Evolutionary conservation across 2,888 invertebrate genomes (phyloP), one percentile per base, ranked within the genome.

Genomic region (Noctua comes): DNA sequence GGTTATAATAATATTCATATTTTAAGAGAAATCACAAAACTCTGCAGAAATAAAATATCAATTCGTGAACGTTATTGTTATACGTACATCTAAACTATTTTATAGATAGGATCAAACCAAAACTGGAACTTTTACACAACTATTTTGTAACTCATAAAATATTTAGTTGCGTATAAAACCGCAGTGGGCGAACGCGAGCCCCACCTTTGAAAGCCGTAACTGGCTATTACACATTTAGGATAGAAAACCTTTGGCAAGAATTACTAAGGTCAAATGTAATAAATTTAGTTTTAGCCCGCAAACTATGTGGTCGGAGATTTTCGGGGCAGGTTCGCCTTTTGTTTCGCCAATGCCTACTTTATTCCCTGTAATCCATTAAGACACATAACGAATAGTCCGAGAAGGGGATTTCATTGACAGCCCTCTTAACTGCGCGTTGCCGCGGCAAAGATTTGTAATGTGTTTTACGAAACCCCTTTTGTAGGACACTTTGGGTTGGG

Each of bases 231-330:
- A 93, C 93, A 93, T 94, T 94, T 93, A 93, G 93, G 92, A 94
- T 93, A 93, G 94, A 95, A 95, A 95, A 95, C 95, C 95, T 95
- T 93, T 92, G 93, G 93, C 93, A 95, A 95, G 96, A 95, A 95
- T 95, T 95, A 95, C 96, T 95, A 95, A 96, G 96, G 96, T 95
- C 95, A 96, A 95, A 96, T 90, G 96, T 95, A 96, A 96, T 96
- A 96, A 96, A 96, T 96, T 96, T 96, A 95, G 95, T 96, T 96
- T 96, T 94, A 95, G 95, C 92, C 94, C 92, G 92, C 94, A 94
- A 96, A 96, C 95, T 95, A 95, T 95, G 96, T 92, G 96, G 96
- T 96, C 93, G 93, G 95, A 95, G 95, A 95, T 96, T 95, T 95
- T 95, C 93, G 92, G 91, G 92, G 92, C 91, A 92, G 92, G 91